Percentiles rank a stretch among this genome's conserved stretches.
Evolutionary conservation across 1,140 invertebrate species (phyloP).

Genomic region (Idris sp.): DNA sequence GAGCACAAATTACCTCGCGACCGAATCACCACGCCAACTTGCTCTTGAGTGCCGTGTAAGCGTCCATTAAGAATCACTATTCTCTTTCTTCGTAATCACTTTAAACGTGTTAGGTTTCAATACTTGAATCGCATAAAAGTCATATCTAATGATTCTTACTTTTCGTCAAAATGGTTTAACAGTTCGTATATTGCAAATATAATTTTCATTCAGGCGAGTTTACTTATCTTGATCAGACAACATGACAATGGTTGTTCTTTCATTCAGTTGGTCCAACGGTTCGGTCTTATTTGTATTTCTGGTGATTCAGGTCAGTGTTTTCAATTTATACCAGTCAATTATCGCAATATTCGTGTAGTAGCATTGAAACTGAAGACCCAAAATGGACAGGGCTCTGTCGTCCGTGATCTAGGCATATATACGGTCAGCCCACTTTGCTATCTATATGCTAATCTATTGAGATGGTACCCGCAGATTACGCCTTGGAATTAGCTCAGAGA

Average conservation of each 20-base stretch:
- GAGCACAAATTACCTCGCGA: conserved; percentile 83
- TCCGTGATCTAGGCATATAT: conserved; percentile 71
- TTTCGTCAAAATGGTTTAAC: conserved; percentile 41
- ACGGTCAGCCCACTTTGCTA: conserved; percentile 74
- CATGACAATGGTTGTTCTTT: conserved; percentile 10
- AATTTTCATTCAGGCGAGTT: too few relatives aligned
- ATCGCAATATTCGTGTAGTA: conserved; percentile 50
- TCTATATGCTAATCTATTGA: conserved; percentile 80
- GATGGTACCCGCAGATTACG: conserved; percentile 79
- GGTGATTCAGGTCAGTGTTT: conserved; percentile 33
- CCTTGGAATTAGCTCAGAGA: conserved; percentile 76
- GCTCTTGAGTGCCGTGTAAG: conserved; percentile 48
- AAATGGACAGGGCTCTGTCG: conserved; percentile 67
- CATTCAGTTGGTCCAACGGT: conserved; percentile 3
- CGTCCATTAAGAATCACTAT: conserved; percentile 63
- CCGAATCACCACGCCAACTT: conserved; percentile 68
- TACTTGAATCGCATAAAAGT: conserved; percentile 42
- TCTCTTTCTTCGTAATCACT: conserved; percentile 59
- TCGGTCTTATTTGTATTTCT: conserved; percentile 27
- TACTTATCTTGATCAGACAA: conserved; percentile 19
- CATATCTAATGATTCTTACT: conserved; percentile 32
- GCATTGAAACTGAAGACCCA: conserved; percentile 59
- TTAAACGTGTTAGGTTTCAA: conserved; percentile 63
- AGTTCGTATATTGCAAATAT: too few relatives aligned
- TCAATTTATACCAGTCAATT: conserved; percentile 46